Conservation (phyloP, 2,888 invertebrate genomes). For the Trichopoda pennipes region DNA sequence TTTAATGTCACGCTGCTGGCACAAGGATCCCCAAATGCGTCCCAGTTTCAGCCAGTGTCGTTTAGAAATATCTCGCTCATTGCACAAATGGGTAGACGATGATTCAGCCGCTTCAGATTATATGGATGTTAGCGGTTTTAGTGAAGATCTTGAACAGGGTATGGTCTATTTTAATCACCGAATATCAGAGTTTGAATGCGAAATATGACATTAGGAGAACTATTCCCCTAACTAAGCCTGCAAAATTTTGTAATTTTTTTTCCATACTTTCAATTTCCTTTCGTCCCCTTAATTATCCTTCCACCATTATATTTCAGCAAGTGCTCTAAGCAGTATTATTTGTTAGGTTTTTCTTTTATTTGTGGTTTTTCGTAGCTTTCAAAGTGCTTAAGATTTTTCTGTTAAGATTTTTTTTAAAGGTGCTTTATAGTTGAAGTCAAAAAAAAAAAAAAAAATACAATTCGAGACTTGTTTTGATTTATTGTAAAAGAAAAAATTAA, state of each 20-base stretch:
- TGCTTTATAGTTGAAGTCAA: conserved; percentile 36
- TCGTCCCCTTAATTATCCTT: conserved; percentile 23
- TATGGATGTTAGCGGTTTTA: conserved; percentile 81
- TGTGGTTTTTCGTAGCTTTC: conserved; percentile 37
- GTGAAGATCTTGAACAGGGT: conserved; percentile 81
- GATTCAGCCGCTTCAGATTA: conserved; percentile 80
- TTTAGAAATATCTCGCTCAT: conserved; percentile 78
- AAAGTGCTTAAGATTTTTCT: conserved; percentile 44
- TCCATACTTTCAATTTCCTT: background rate
- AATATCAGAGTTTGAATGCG: conserved; percentile 85
- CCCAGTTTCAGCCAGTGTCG: conserved; percentile 86
- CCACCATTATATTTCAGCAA: conserved; percentile 52
- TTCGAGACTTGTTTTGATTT: background rate
- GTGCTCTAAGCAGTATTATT: conserved; percentile 73
- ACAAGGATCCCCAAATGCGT: conserved; percentile 87
- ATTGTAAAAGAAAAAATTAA: background rate
- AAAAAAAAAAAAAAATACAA: background rate
- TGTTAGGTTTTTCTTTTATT: conserved; percentile 39
- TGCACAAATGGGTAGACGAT: conserved; percentile 81
- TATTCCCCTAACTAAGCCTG: conserved; percentile 65
- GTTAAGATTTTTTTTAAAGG: conserved; percentile 36
- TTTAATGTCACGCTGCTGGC: conserved; percentile 85
- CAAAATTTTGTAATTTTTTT: background rate
- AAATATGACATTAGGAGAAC: conserved; percentile 81
- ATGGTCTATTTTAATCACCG: conserved; percentile 82